Evolutionary conservation across 2,113 vertebrate genomes (phyloP), one percentile per base, ranked within the genome.

Genomic region (Thermophis baileyi): DNA sequence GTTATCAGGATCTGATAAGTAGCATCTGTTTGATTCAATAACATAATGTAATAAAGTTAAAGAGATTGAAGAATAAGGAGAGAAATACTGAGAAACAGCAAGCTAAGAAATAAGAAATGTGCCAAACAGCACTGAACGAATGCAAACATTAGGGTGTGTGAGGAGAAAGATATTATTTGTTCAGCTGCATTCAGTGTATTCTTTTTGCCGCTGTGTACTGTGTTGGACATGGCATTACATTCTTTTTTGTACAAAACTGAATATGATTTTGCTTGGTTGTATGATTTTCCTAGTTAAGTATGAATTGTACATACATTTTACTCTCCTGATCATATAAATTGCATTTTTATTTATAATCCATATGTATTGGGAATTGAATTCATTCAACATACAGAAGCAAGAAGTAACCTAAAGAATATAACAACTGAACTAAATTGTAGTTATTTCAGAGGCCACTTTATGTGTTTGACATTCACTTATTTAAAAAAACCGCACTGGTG

Each of bases 381-480:
- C 24, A 27, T 44, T 81, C 88, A 95, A 53, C n/a, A 94, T 90
- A 0, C 47, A 0, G 9, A 69, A 25, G 11, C 8, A 3, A 85
- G 8, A n/a, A 4, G 27, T 30, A 88, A 30, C 1, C 63, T 46
- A 50, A 22, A 40, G 3, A 93, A 74, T 69, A 86, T 88, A n/a
- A 91, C 90, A 88, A 6, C 14, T 8, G 9, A 2, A 44, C 0
- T 0, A 49, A 90, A 91, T 94, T 89, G 46, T 90, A 69, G 40
- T 30, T 90, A 18, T 18, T 60, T 92, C 18, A 11, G 89, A 85
- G 90, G 81, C 86, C 92, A 25, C 93, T 51, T 94, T 49, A 46
- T 90, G 0, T 90, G 10, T 91, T 49, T 93, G 91, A 20, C 44
- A 46, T 81, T 81, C 46, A 27, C 18, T 88, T 90, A 85, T 91